These are phyloP conservation scores for Pampus argenteus DNA, from an alignment of 2,797 vertebrate species.

Conservation along the genomic window DNA sequence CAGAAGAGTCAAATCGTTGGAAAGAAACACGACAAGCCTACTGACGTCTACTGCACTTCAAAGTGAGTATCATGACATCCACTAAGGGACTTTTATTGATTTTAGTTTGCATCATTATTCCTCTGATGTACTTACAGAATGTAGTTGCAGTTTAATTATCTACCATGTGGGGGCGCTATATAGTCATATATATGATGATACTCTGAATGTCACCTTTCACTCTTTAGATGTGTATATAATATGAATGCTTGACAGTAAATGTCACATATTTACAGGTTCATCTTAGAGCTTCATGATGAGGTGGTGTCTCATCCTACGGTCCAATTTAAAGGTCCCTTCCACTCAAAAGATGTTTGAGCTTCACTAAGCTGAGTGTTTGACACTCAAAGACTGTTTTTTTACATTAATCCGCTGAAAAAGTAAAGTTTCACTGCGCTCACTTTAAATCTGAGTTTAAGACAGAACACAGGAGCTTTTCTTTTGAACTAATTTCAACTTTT, in stretches of 20 bases:
- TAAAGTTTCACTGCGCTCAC: background rate
- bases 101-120: constrained; percentile 9
- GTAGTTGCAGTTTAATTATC: background rate
- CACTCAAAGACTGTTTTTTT: background rate
- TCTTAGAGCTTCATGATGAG: background rate
- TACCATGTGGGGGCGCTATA: constrained; percentile 50
- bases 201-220: background rate
- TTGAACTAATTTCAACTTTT: too few species aligned
- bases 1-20: background rate
- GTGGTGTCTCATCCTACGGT: background rate
- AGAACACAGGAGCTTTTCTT: too few species aligned
- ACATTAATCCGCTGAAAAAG: background rate
- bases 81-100: background rate
- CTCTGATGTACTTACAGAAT: background rate
- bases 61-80: background rate
- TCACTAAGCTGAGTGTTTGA: background rate
- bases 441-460: too few species aligned
- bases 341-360: too few species aligned
- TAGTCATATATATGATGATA: background rate
- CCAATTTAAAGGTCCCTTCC: background rate
- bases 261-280: background rate
- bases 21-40: background rate
- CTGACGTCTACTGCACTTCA: constrained; percentile 3
- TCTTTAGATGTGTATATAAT: background rate
- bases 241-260: background rate